Evolutionary conservation across 2,797 vertebrate species (phyloP).

Genomic region (Serranus cabrilla): DNA sequence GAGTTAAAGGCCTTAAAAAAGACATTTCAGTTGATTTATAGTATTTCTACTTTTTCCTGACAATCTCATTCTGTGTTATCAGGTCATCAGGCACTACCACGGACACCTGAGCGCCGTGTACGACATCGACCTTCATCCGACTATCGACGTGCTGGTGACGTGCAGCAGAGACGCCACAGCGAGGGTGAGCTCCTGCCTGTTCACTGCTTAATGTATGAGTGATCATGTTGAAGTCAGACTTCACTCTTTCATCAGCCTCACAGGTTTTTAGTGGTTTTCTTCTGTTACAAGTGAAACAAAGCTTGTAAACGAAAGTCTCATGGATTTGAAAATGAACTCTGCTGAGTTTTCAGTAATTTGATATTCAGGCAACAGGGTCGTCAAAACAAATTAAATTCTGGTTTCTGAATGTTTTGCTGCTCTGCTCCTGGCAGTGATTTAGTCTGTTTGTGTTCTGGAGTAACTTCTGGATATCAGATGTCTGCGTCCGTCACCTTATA

Average conservation of each 20-base stretch:
- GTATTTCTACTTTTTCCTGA: background rate
- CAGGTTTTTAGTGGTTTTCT: background rate
- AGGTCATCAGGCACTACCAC: slow-evolving; percentile 99
- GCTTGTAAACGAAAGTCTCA: background rate
- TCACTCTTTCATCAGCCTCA: background rate
- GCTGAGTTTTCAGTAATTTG: background rate
- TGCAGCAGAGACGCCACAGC: slow-evolving; percentile 98
- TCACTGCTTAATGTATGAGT: too few species aligned
- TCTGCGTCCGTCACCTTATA: background rate
- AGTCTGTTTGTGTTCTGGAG: background rate
- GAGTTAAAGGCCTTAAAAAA: background rate
- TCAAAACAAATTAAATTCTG: background rate
- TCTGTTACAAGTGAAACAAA: background rate
- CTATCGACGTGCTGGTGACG: slow-evolving; percentile 96
- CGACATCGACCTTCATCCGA: slow-evolving; percentile 95
- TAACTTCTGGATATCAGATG: background rate
- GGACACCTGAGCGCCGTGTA: slow-evolving; percentile 98
- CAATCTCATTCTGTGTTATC: slow-evolving; percentile 1
- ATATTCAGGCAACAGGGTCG: background rate
- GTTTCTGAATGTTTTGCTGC: background rate
- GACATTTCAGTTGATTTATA: background rate
- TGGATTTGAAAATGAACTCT: background rate
- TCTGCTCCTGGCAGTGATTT: background rate
- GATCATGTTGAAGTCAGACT: too few species aligned
- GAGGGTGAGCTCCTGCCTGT: slow-evolving; percentile 86